Conservation (phyloP, 2,888 invertebrate species). For the Tenthredo notha region DNA sequence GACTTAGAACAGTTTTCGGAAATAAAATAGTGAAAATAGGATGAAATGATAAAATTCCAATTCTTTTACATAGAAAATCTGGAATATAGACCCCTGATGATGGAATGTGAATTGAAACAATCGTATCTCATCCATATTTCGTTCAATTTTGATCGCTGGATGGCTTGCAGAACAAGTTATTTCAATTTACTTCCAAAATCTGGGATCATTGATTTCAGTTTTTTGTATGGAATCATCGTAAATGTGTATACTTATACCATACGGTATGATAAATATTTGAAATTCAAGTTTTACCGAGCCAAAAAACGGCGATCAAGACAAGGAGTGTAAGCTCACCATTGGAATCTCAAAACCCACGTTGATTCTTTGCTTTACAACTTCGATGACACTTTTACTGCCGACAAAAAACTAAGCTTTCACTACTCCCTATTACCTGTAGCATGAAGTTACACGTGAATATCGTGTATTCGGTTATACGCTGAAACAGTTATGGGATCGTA, state of each 20-base stretch:
- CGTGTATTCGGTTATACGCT: neutral
- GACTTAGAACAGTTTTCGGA: neutral
- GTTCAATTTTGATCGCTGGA: neutral
- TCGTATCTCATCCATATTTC: too few species aligned
- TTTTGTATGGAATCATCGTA: neutral
- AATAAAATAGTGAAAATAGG: neutral
- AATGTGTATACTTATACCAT: neutral
- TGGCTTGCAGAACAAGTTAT: neutral
- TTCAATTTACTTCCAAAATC: neutral
- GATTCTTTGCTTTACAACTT: neutral
- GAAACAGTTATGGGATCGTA: neutral
- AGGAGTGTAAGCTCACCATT: neutral
- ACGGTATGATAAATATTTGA: neutral
- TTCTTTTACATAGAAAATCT: too few species aligned
- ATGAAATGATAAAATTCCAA: neutral
- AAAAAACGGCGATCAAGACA: neutral
- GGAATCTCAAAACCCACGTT: neutral
- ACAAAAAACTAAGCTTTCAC: neutral
- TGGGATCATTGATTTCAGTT: too few species aligned
- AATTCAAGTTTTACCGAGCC: neutral
- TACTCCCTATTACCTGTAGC: neutral
- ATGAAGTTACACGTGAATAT: neutral
- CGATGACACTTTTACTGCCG: neutral
- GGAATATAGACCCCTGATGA: too few species aligned
- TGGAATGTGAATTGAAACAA: too few species aligned